Conservation (phyloP, 2,113 vertebrate genomes). For the Lanius collurio region DNA sequence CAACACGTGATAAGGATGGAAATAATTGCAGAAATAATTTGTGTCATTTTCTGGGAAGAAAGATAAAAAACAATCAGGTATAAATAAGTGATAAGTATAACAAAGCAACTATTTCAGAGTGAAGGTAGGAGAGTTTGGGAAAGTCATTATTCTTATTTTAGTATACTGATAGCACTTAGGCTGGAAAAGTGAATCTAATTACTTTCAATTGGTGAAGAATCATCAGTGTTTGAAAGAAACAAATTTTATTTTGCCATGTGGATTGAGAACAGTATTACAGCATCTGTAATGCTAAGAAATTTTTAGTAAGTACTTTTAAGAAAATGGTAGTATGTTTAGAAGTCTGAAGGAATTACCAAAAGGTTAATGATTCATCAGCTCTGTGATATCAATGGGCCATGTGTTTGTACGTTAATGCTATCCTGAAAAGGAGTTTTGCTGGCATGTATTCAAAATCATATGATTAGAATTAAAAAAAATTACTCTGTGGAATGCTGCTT, state of each 20-base stretch:
- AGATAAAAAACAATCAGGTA: background rate
- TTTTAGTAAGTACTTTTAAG: background rate
- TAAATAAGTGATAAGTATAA: background rate
- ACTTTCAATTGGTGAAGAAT: background rate
- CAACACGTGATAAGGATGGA: background rate
- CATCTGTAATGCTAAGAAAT: background rate
- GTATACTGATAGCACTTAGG: background rate
- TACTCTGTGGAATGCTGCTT: background rate
- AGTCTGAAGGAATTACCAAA: background rate
- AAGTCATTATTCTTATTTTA: background rate
- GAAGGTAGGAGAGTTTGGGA: background rate
- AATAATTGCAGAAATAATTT: background rate
- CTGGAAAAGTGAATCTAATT: background rate
- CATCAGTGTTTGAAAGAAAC: background rate
- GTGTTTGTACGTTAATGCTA: background rate
- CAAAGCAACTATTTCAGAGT: background rate
- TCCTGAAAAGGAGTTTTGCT: background rate
- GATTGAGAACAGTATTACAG: background rate
- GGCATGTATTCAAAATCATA: background rate
- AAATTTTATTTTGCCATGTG: background rate
- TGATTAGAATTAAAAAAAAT: background rate
- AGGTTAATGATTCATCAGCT: background rate
- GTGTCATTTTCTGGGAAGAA: background rate
- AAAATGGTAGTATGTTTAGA: background rate
- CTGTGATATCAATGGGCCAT: background rate